phyloP scores from a whole-genome alignment of 2,797 vertebrate genomes.

The Rhabdomys pumilio region DNA sequence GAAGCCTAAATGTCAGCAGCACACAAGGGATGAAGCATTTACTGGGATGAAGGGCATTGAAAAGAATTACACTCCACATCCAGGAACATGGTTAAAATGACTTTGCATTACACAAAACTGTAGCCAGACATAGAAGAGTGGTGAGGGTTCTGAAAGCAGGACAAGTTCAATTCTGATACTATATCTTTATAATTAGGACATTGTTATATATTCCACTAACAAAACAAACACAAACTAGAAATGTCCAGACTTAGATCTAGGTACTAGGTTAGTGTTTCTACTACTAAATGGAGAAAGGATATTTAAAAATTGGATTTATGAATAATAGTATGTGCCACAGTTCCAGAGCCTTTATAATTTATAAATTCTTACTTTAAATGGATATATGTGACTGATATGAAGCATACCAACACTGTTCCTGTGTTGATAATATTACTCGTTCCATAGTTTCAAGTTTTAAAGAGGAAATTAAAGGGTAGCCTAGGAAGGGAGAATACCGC shows the following conservation, averaged over 20 bases:
- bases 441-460: neutral
- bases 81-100: conserved; percentile 27
- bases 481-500: neutral
- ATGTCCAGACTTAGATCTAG: neutral
- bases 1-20: neutral
- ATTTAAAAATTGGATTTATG: conserved; percentile 21
- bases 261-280: neutral
- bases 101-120: neutral
- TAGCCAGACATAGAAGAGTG: neutral
- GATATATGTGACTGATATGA: neutral
- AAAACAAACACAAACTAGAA: neutral
- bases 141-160: neutral
- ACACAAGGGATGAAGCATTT: neutral
- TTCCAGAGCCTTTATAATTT: neutral
- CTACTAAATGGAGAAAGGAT: neutral
- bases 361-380: conserved; percentile 31
- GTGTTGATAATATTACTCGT: neutral
- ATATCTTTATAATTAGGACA: conserved; percentile 26
- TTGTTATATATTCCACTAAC: neutral
- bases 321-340: conserved; percentile 31
- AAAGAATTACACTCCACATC: neutral
- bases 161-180: neutral
- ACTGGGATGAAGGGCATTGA: neutral
- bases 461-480: neutral
- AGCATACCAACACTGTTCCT: neutral